Evolutionary conservation across 2,113 vertebrate species (phyloP), one percentile per base, ranked within the genome.

Genomic region (human (Homo sapiens)): DNA sequence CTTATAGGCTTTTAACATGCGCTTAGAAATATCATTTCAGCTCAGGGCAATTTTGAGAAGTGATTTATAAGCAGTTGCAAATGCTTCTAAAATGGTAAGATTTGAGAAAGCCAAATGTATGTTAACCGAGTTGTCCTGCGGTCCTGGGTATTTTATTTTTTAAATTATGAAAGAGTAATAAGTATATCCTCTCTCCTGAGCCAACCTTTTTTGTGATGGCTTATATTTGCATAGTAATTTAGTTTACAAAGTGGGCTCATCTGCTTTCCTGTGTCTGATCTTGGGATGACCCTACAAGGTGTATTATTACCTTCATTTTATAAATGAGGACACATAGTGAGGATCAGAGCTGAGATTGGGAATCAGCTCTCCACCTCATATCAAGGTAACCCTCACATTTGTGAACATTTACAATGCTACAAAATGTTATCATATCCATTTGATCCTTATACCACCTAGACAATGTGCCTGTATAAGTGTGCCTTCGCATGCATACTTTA

Each of bases 1-100:
- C 98, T 99, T 99, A 99, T 0, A 98, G 97, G 98, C 99, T 99
- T 99, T 99, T 98, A 99, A 98, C 97, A 96, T 90, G 97, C 93
- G 98, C 96, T 98, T 95, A 98, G 98, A 98, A 98, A 98, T 98
- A 98, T 98, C 98, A 98, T 98, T 98, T 98, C 98, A 98, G 98
- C 98, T 99, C 98, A 98, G 98, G 98, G 98, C 98, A 99, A 98
- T 98, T 98, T 98, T 98, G 98, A 98, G 96, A 98, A 98, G 97
- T 89, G 96, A 99, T 98, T 99, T 99, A 98, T 98, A 97, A 93
- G 94, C 97, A 98, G 89, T 89, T 98, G 95, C 98, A 98, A 98
- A 98, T 86, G 97, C 97, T 91, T 4, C 55, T 97, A 97, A 98
- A 98, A 98, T 94, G 97, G 93, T 76, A 94, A 98, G 96, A 95